A percentile compares a stretch with the other conserved stretches of the same genome.
phyloP scores from a whole-genome alignment of 2,797 vertebrate species.

The Pseudomugil tenellus region DNA sequence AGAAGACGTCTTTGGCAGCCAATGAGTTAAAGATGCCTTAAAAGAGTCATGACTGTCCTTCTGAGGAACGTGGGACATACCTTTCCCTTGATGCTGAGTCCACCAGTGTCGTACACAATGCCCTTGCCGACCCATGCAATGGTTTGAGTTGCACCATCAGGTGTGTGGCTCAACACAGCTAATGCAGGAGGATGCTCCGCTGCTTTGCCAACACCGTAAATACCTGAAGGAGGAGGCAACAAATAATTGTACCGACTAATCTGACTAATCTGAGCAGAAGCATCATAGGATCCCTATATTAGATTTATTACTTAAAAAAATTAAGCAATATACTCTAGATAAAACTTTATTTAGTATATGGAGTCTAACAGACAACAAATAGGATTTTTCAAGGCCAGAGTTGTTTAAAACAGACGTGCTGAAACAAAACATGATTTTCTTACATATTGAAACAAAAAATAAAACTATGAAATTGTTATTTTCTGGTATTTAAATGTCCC shows the following conservation, averaged over 20 bases:
- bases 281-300: neutral
- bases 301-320: neutral
- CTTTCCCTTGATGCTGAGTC: constrained; percentile 99
- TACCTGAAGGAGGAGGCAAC: constrained; percentile 76
- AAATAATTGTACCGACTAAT: neutral
- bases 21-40: neutral
- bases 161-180: constrained; percentile 93
- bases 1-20: too few relatives aligned
- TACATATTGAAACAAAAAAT: too few relatives aligned
- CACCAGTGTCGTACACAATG: constrained; percentile 97
- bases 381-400: too few relatives aligned
- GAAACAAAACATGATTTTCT: too few relatives aligned
- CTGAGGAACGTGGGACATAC: constrained; percentile 62
- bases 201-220: constrained; percentile 97
- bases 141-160: constrained; percentile 94
- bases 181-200: constrained; percentile 92
- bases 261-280: neutral
- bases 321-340: neutral
- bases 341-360: too few relatives aligned
- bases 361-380: too few relatives aligned
- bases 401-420: too few relatives aligned
- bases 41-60: neutral
- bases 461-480: too few relatives aligned
- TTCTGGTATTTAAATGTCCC: too few relatives aligned
- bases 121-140: constrained; percentile 99